A percentile compares a stretch with the other conserved stretches of the same genome.
Evolutionary conservation across 2,888 invertebrate species (phyloP).

Genomic region (Agonopterix alstromeriana): DNA sequence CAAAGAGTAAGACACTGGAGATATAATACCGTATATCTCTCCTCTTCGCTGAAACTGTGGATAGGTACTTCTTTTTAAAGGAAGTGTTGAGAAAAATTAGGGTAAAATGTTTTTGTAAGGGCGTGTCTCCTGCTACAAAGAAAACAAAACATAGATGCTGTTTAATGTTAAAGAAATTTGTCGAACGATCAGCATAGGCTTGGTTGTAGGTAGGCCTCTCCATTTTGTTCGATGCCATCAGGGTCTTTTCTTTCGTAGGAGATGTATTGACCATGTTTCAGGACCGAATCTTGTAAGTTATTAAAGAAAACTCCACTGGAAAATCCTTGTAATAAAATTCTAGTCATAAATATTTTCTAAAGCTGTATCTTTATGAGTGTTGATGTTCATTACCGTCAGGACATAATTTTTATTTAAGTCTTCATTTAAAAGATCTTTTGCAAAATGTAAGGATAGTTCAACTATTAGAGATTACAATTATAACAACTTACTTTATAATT

Average conservation of each 20-base stretch:
- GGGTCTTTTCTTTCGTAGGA: conserved; percentile 81
- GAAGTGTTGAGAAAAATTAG: conserved; percentile 78
- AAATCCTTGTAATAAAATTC: conserved; percentile 79
- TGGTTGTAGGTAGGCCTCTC: no score
- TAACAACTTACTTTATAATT: no score
- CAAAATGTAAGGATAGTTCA: no score
- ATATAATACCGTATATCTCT: no score
- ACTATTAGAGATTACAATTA: no score
- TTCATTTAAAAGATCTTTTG: no score
- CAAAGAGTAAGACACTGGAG: conserved; percentile 93
- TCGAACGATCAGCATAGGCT: no score
- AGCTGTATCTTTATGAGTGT: no score
- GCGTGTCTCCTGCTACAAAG: conserved; percentile 91
- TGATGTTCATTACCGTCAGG: no score
- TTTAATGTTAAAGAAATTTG: no score
- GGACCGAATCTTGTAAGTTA: conserved; percentile 78
- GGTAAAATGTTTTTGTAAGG: conserved; percentile 96
- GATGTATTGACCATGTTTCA: conserved; percentile 83
- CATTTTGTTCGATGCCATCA: conserved; percentile 84
- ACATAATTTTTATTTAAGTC: no score
- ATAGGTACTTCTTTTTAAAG: conserved; percentile 72
- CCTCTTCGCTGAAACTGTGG: conserved; percentile 65
- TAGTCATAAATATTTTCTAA: no score
- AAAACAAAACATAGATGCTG: conserved; percentile 2
- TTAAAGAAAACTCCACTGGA: conserved; percentile 94